These are phyloP conservation scores for Rhinichthys osculus DNA, from an alignment of 2,797 vertebrate genomes.

Conservation along the genomic window DNA sequence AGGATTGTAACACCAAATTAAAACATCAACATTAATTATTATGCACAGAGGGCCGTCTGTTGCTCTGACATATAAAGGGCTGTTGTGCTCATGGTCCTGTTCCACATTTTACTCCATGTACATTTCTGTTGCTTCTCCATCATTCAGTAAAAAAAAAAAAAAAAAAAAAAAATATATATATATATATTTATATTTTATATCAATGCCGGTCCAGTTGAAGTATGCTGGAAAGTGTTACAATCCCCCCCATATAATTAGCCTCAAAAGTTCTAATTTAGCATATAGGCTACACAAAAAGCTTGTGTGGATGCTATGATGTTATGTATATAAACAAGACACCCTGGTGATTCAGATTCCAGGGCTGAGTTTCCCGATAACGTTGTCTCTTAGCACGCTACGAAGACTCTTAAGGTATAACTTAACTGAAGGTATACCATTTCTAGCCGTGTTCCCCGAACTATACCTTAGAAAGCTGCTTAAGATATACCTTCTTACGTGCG, in stretches of 20 bases:
- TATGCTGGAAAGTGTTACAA: neutral
- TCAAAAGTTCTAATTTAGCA: neutral
- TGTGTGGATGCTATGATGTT: neutral
- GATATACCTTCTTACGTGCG: too few relatives aligned
- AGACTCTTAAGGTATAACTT: too few relatives aligned
- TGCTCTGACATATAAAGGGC: conserved; percentile 28
- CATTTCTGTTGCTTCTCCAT: neutral
- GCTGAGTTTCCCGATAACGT: too few relatives aligned
- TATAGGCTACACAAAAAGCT: neutral
- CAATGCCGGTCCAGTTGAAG: neutral
- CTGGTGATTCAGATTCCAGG: neutral
- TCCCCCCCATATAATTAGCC: neutral
- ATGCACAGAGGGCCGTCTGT: conserved; percentile 2
- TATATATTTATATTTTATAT: too few relatives aligned
- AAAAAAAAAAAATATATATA: too few relatives aligned
- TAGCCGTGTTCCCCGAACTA: too few relatives aligned
- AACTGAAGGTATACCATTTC: too few relatives aligned
- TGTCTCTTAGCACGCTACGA: too few relatives aligned
- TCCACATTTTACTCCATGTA: conserved; percentile 54
- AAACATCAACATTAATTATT: neutral
- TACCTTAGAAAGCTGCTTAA: too few relatives aligned
- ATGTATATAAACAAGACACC: neutral
- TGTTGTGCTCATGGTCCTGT: conserved; percentile 35
- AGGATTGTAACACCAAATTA: neutral
- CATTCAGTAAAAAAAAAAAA: neutral